A percentile compares a stretch with the other conserved stretches of the same genome.
Evolutionary conservation across 2,888 invertebrate genomes (phyloP).

Genomic region (Mactromeris polynyma): DNA sequence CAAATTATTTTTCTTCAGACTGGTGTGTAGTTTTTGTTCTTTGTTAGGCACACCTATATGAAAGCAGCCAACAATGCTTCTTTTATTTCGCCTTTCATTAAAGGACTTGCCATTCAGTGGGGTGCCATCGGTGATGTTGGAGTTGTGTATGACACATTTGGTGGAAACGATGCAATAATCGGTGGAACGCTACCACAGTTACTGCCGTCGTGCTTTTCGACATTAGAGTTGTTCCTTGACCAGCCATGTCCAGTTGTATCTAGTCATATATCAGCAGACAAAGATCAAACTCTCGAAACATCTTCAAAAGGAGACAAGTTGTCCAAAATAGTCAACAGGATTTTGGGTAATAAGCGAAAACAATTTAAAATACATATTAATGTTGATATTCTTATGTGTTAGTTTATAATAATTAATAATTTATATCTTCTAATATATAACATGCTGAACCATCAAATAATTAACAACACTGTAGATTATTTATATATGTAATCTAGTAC

Average conservation of each 20-base stretch:
- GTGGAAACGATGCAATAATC: conserved; percentile 95
- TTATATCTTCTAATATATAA: too few species aligned
- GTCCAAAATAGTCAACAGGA: conserved; percentile 94
- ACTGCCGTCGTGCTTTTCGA: conserved; percentile 95
- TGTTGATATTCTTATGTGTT: not conserved
- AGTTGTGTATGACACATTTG: conserved; percentile 94
- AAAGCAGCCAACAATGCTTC: too few species aligned
- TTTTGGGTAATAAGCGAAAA: conserved; percentile 93
- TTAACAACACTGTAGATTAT: too few species aligned
- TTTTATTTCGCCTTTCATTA: too few species aligned
- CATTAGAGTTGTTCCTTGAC: conserved; percentile 96
- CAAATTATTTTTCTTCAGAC: too few species aligned
- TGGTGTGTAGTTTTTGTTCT: too few species aligned
- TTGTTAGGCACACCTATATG: too few species aligned
- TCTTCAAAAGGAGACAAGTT: conserved; percentile 89
- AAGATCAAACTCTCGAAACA: conserved; percentile 87
- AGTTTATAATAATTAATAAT: too few species aligned
- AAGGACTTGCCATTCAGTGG: conserved; percentile 96
- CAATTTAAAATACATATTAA: conserved; percentile 47
- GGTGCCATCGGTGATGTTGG: conserved; percentile 99
- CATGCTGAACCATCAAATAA: too few species aligned
- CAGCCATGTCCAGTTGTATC: conserved; percentile 89
- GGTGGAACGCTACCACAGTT: conserved; percentile 98
- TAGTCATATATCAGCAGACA: conserved; percentile 94
- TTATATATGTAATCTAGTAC: too few species aligned